phyloP scores from a whole-genome alignment of 2,888 invertebrate genomes.

The Cylindroiulus punctatus region DNA sequence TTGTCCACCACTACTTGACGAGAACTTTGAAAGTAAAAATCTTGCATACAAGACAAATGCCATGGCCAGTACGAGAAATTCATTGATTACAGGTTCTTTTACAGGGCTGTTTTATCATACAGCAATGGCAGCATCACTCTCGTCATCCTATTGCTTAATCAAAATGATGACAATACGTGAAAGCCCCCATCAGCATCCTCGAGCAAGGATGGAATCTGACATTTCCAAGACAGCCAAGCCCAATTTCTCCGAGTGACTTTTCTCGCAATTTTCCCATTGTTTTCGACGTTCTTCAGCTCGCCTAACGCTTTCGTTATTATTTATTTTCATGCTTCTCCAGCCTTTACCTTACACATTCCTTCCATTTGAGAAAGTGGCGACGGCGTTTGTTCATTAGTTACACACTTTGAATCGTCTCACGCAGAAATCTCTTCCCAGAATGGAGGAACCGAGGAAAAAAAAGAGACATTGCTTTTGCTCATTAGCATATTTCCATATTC shows the following conservation, averaged over 20 bases:
- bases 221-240: background rate
- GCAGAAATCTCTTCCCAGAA: background rate
- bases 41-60: too few species aligned
- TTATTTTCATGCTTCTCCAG: conserved; percentile 26
- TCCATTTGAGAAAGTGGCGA: background rate
- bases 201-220: background rate
- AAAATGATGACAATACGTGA: background rate
- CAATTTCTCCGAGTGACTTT: background rate
- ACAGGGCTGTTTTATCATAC: too few species aligned
- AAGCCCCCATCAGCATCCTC: background rate
- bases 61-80: background rate
- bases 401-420: background rate
- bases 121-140: too few species aligned
- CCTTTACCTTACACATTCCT: background rate
- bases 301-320: conserved; percentile 1
- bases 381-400: conserved; percentile 15
- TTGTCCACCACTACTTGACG: too few species aligned
- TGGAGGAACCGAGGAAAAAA: background rate
- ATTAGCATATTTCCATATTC: conserved; percentile 42
- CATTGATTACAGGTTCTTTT: too few species aligned
- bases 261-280: background rate
- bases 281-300: background rate
- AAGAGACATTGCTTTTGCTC: conserved; percentile 4
- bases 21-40: too few species aligned
- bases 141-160: too few species aligned